Evolutionary conservation across 2,113 vertebrate genomes (phyloP).

Genomic region (Sander vitreus): DNA sequence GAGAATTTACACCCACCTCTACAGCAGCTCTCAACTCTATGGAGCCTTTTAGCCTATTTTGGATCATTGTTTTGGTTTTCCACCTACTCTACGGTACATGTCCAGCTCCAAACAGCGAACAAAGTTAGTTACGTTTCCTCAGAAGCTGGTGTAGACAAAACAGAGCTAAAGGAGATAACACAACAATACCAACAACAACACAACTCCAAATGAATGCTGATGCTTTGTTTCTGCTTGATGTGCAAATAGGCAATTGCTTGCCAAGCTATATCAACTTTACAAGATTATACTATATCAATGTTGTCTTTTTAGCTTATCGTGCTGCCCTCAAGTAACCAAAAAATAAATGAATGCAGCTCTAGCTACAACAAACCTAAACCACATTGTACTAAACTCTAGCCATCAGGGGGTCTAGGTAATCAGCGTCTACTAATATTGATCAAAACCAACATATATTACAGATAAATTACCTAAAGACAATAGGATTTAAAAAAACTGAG

Average conservation of each 20-base stretch:
- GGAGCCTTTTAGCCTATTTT: constrained; percentile 1
- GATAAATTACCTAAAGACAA: background rate
- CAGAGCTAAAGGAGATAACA: background rate
- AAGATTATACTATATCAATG: background rate
- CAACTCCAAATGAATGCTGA: background rate
- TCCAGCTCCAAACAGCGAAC: background rate
- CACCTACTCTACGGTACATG: too few species aligned
- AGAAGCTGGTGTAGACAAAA: background rate
- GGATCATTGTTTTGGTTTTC: background rate
- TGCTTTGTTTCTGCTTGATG: background rate
- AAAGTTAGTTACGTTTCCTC: background rate
- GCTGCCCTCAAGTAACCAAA: background rate
- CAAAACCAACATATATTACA: background rate
- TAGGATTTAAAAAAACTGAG: background rate
- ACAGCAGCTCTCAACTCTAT: background rate
- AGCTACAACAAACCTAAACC: background rate
- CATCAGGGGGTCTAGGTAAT: background rate
- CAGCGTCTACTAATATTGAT: background rate
- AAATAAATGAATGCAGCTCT: background rate
- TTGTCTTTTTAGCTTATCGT: background rate
- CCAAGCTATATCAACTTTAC: background rate
- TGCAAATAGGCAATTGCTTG: background rate
- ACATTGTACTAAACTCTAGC: background rate
- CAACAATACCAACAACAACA: too few species aligned
- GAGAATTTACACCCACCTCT: background rate